Conservation (phyloP, 2,888 invertebrate species). For the Drosophila bunnanda region DNA sequence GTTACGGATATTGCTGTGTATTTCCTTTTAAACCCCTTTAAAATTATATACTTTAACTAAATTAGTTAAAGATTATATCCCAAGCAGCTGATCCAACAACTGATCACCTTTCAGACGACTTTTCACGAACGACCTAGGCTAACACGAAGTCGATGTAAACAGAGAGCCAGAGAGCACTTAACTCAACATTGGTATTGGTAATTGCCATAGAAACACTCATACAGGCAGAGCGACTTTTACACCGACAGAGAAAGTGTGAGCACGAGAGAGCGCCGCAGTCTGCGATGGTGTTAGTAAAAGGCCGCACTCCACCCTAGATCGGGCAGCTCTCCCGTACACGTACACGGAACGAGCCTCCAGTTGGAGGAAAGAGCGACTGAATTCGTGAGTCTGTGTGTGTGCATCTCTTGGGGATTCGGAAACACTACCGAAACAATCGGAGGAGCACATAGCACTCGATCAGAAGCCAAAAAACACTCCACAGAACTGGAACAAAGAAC, state of each 20-base stretch:
- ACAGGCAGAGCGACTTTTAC: conserved; percentile 2
- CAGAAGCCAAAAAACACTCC: conserved; percentile 13
- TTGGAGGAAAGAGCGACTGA: conserved; percentile 39
- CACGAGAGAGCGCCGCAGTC: conserved; percentile 42
- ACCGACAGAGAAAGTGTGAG: conserved; percentile 2
- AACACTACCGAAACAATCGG: conserved; percentile 7
- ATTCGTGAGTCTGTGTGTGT: conserved; percentile 45
- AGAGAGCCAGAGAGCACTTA: conserved; percentile 37
- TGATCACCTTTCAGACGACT: no score
- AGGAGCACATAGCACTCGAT: neutral
- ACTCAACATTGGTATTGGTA: conserved; percentile 35
- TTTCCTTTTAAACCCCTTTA: no score
- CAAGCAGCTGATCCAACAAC: no score
- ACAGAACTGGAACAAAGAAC: neutral
- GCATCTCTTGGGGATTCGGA: conserved; percentile 4
- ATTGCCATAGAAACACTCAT: conserved; percentile 1
- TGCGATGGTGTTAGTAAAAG: conserved; percentile 44
- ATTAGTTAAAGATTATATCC: no score
- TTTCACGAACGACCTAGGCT: no score
- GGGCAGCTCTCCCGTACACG: conserved; percentile 14
- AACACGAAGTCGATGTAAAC: no score
- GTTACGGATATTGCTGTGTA: no score
- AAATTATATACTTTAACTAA: no score
- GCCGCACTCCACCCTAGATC: conserved; percentile 13
- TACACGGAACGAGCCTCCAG: conserved; percentile 38